These are phyloP conservation scores for Anoplius nigerrimus DNA, from an alignment of 2,888 invertebrate genomes.

Conservation along the genomic window DNA sequence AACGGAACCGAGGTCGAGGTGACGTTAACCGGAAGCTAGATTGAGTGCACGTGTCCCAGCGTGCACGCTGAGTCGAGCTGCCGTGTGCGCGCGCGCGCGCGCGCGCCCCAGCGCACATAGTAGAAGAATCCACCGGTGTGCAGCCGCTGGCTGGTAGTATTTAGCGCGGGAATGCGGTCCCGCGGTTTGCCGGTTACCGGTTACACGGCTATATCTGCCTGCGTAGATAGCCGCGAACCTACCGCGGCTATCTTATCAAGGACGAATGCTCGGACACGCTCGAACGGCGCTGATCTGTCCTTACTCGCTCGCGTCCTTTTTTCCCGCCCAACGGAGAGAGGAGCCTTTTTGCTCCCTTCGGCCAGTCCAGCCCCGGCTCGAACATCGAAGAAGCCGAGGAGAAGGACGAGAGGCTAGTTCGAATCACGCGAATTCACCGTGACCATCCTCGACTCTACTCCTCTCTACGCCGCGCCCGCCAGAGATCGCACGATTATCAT, in stretches of 20 bases:
- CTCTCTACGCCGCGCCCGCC: constrained; percentile 16
- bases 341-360: too few species aligned
- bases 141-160: constrained; percentile 39
- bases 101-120: neutral
- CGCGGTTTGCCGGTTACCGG: constrained; percentile 50
- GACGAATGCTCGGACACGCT: constrained; percentile 54
- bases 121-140: neutral
- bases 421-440: neutral
- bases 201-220: constrained; percentile 36
- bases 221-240: constrained; percentile 31
- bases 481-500: constrained; percentile 16
- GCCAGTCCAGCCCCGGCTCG: too few species aligned
- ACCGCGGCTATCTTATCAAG: constrained; percentile 59
- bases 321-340: too few species aligned
- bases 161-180: constrained; percentile 61
- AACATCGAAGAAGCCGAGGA: too few species aligned
- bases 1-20: constrained; percentile 29
- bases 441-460: constrained; percentile 5
- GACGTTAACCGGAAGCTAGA: constrained; percentile 50
- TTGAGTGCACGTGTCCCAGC: constrained; percentile 38
- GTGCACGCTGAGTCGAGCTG: constrained; percentile 21
- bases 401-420: neutral
- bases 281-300: constrained; percentile 45
- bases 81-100: neutral
- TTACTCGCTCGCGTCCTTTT: constrained; percentile 18